These are phyloP conservation scores for Cheilosia pagana DNA, from an alignment of 2,888 invertebrate genomes.

Conservation along the genomic window DNA sequence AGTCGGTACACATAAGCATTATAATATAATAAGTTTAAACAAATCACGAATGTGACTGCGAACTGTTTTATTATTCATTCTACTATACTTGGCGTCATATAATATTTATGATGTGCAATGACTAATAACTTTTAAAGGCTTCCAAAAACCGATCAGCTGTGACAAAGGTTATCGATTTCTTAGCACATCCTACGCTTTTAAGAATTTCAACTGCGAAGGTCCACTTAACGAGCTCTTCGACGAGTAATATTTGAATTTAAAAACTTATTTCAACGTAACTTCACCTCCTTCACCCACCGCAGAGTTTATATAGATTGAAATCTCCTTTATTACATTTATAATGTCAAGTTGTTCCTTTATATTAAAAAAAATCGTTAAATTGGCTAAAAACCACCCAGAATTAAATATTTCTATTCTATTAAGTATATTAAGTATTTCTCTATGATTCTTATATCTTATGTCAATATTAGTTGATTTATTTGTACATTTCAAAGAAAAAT, in stretches of 20 bases:
- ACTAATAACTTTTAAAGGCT: too few relatives aligned
- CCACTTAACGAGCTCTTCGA: neutral
- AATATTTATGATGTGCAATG: too few relatives aligned
- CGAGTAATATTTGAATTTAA: neutral
- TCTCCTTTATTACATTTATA: conserved; percentile 60
- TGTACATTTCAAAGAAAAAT: conserved; percentile 40
- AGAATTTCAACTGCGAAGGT: neutral
- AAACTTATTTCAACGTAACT: neutral
- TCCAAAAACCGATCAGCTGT: too few relatives aligned
- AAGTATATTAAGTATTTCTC: conserved; percentile 32
- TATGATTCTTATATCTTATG: conserved; percentile 8
- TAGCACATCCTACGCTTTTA: too few relatives aligned
- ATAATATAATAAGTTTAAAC: too few relatives aligned
- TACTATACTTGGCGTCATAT: too few relatives aligned
- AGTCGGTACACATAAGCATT: too few relatives aligned
- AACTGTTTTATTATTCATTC: too few relatives aligned
- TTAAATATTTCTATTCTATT: conserved; percentile 36
- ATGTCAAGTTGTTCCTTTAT: conserved; percentile 65
- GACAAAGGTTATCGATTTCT: too few relatives aligned
- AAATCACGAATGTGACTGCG: too few relatives aligned
- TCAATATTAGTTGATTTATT: conserved; percentile 39
- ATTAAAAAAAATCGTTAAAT: conserved; percentile 50
- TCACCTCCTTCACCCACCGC: neutral
- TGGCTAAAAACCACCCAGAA: conserved; percentile 42
- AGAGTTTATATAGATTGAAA: conserved; percentile 37